A percentile compares a stretch with the other conserved stretches of the same genome.
These are phyloP conservation scores for Ganaspis sp. DNA, from an alignment of 1,140 invertebrate species.

Conservation along the genomic window DNA sequence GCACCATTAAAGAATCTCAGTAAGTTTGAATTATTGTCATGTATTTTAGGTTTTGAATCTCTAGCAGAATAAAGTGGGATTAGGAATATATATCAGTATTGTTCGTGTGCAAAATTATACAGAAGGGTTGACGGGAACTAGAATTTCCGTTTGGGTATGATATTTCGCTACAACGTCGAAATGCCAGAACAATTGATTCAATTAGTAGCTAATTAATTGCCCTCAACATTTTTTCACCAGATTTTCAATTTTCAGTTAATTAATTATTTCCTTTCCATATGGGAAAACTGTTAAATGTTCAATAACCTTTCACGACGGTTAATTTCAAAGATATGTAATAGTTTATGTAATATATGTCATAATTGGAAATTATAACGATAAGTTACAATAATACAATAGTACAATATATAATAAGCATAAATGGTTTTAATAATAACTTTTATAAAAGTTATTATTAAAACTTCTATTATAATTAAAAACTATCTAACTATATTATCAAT, in stretches of 20 bases:
- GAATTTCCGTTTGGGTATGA: slow-evolving; percentile 15
- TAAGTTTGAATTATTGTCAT: neutral
- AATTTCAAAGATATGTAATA: too few species aligned
- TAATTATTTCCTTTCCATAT: neutral
- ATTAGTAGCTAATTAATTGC: neutral
- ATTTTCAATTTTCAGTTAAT: neutral
- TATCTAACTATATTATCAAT: too few species aligned
- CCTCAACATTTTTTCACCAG: neutral
- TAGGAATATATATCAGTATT: slow-evolving; percentile 36
- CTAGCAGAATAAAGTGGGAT: slow-evolving; percentile 38
- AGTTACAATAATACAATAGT: too few species aligned
- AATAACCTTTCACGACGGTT: too few species aligned
- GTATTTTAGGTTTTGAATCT: slow-evolving; percentile 30
- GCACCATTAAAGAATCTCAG: neutral
- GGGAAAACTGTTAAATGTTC: too few species aligned
- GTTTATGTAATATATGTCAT: too few species aligned
- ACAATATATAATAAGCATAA: too few species aligned
- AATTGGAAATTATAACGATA: too few species aligned
- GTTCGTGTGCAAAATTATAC: neutral
- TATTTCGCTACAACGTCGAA: neutral
- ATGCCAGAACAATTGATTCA: neutral
- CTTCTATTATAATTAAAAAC: too few species aligned
- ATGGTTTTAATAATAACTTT: too few species aligned
- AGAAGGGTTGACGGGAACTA: slow-evolving; percentile 2
- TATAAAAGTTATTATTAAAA: too few species aligned